These are phyloP conservation scores for Notamacropus eugenii DNA, from an alignment of 2,797 vertebrate genomes.

Conservation along the genomic window DNA sequence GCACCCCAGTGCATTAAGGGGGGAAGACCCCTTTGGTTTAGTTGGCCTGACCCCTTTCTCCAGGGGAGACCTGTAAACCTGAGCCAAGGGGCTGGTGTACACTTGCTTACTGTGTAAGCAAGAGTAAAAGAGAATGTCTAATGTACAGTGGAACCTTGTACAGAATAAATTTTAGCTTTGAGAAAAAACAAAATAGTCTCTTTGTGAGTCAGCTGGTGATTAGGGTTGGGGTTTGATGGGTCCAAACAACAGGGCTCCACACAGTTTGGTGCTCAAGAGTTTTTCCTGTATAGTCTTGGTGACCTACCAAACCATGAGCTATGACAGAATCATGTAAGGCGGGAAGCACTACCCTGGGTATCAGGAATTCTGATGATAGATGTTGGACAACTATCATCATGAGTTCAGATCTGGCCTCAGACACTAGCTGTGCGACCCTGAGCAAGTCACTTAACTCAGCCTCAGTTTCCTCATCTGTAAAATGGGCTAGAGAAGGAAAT, in stretches of 20 bases:
- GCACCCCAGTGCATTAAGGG: not conserved
- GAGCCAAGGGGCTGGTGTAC: constrained; percentile 72
- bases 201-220: constrained; percentile 45
- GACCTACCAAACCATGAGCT: not conserved
- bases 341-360: not conserved
- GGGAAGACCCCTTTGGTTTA: constrained; percentile 49
- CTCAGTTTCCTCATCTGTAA: not conserved
- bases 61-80: constrained; percentile 73
- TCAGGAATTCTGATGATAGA: not conserved
- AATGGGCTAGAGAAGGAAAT: not conserved
- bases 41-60: constrained; percentile 63
- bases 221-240: not conserved
- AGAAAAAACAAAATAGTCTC: constrained; percentile 53
- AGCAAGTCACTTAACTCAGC: not conserved
- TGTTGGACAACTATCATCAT: not conserved
- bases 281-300: not conserved
- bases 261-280: not conserved
- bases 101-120: constrained; percentile 90
- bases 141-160: constrained; percentile 81
- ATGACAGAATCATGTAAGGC: not conserved
- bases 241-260: not conserved
- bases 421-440: not conserved
- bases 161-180: constrained; percentile 85
- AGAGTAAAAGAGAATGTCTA: constrained; percentile 72
- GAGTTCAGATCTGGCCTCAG: not conserved